These are phyloP conservation scores for Hippocampus abdominalis DNA, from an alignment of 2,113 vertebrate species.

Conservation along the genomic window DNA sequence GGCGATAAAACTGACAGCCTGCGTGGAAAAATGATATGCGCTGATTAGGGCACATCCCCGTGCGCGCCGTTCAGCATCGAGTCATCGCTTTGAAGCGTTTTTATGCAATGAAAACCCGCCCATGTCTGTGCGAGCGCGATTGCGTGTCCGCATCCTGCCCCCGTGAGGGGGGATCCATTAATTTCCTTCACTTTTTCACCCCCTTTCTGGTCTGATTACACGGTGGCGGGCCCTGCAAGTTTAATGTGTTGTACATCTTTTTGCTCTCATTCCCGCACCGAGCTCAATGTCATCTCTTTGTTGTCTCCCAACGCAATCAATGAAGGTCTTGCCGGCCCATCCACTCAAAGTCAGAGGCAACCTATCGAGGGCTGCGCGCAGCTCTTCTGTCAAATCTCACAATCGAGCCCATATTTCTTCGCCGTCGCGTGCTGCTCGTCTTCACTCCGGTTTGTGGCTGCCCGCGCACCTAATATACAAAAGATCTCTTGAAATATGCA, in stretches of 20 bases:
- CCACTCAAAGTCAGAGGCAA: slow-evolving; percentile 77
- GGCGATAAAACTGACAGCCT: slow-evolving; percentile 46
- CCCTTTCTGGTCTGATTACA: slow-evolving; percentile 45
- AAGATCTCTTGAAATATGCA: slow-evolving; percentile 83
- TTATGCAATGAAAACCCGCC: slow-evolving; percentile 20
- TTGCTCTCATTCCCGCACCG: slow-evolving; percentile 42
- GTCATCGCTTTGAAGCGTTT: slow-evolving; percentile 41
- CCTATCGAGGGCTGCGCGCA: slow-evolving; percentile 66
- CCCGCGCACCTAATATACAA: slow-evolving; percentile 76
- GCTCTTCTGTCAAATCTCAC: slow-evolving; percentile 76
- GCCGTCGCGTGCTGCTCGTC: slow-evolving; percentile 73
- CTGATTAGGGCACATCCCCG: slow-evolving; percentile 64
- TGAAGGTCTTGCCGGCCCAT: slow-evolving; percentile 70
- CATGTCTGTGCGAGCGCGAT: slow-evolving; percentile 13
- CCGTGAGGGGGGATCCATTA: slow-evolving; percentile 36
- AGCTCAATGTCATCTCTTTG: slow-evolving; percentile 74
- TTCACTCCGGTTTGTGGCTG: slow-evolving; percentile 70
- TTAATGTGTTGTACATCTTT: slow-evolving; percentile 57
- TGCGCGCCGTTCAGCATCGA: slow-evolving; percentile 49
- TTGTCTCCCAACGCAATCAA: slow-evolving; percentile 77
- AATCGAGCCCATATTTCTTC: slow-evolving; percentile 80
- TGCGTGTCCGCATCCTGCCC: slow-evolving; percentile 5
- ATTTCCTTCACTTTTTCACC: slow-evolving; percentile 46
- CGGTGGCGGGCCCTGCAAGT: slow-evolving; percentile 36
- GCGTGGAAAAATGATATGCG: slow-evolving; percentile 52